Conservation (phyloP, 2,113 vertebrate genomes). For the Erpornis zantholeuca region DNA sequence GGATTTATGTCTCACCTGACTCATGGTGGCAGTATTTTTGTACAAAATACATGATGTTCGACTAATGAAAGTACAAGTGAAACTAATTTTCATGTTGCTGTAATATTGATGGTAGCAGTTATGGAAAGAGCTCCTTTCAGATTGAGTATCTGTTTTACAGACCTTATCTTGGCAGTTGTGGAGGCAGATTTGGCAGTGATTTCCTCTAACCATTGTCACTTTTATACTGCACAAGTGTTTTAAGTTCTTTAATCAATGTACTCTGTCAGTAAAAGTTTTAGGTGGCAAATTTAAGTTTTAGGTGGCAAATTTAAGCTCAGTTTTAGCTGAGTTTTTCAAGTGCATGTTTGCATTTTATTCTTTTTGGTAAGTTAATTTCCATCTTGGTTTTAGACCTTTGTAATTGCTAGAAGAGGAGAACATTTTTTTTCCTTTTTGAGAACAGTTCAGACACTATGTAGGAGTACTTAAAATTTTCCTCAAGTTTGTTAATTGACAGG, state of each 20-base stretch:
- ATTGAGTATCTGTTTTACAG: neutral
- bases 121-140: neutral
- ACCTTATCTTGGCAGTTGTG: neutral
- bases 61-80: neutral
- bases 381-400: neutral
- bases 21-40: slow-evolving; percentile 28
- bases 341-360: neutral
- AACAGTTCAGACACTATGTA: neutral
- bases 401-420: neutral
- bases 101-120: neutral
- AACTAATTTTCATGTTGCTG: neutral
- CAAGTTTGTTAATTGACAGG: neutral
- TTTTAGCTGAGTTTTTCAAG: neutral
- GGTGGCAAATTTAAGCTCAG: too few species aligned
- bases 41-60: neutral
- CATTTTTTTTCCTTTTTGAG: neutral
- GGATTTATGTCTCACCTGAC: neutral
- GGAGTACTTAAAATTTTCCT: neutral
- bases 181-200: neutral
- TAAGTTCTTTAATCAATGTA: neutral
- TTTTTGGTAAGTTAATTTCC: neutral
- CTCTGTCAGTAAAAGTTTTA: neutral
- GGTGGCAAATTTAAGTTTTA: neutral
- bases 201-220: neutral
- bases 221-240: neutral